A percentile compares a stretch with the other conserved stretches of the same genome.
Conservation (phyloP, 2,113 vertebrate species). For the Nothocercus nigrocapillus region DNA sequence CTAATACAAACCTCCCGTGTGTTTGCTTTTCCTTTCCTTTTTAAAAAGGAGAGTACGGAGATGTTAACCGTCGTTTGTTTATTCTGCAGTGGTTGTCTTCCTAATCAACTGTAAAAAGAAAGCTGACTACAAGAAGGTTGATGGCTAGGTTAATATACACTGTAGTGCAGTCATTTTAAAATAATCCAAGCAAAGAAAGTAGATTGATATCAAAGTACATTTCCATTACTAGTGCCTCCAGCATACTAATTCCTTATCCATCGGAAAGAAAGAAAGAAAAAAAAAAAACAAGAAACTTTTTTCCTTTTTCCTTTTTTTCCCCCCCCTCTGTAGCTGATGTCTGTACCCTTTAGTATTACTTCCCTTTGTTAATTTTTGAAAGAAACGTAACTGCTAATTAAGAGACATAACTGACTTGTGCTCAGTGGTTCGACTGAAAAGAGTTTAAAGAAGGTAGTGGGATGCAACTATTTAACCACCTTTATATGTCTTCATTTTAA, state of each 20-base stretch:
- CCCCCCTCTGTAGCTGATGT: background rate
- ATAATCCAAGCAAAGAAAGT: conserved; percentile 59
- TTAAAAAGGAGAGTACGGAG: background rate
- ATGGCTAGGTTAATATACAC: conserved; percentile 32
- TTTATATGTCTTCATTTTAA: background rate
- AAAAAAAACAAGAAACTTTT: no score
- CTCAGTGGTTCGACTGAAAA: background rate
- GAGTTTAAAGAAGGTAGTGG: background rate
- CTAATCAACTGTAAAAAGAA: conserved; percentile 33
- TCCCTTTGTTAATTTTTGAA: conserved; percentile 24
- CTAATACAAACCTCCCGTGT: background rate
- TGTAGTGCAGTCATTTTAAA: conserved; percentile 53
- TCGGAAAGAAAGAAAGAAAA: background rate
- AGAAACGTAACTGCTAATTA: conserved; percentile 25
- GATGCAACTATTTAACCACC: background rate
- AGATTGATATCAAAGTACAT: conserved; percentile 55
- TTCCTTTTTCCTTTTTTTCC: no score
- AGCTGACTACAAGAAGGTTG: conserved; percentile 8
- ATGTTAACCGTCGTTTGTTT: background rate
- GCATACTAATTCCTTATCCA: conserved; percentile 8
- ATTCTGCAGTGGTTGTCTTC: background rate
- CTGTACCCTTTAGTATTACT: conserved; percentile 2
- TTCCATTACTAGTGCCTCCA: conserved; percentile 34
- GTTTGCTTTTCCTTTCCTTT: background rate
- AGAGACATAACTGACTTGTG: background rate